Conservation (phyloP, 2,113 vertebrate species). For the Leptodactylus fuscus region DNA sequence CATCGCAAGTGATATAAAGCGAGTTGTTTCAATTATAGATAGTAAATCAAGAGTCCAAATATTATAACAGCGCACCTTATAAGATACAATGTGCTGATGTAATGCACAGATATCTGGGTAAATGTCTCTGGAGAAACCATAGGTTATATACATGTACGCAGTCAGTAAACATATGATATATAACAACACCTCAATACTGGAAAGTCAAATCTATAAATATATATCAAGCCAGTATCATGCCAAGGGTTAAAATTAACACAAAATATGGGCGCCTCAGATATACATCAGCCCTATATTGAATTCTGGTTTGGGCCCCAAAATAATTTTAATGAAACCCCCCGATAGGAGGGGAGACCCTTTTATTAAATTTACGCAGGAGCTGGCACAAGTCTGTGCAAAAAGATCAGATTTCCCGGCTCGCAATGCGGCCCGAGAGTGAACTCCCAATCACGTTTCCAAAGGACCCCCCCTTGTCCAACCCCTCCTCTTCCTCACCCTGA, state of each 20-base stretch:
- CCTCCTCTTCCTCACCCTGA: slow-evolving; percentile 58
- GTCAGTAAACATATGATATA: too few species aligned
- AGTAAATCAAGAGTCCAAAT: too few species aligned
- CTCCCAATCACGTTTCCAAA: slow-evolving; percentile 59
- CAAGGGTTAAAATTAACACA: slow-evolving; percentile 33
- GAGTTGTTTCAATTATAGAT: too few species aligned
- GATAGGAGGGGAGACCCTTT: slow-evolving; percentile 57
- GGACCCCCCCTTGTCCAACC: slow-evolving; percentile 41
- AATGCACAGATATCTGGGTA: neutral
- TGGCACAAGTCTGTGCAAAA: slow-evolving; percentile 54
- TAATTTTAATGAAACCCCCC: slow-evolving; percentile 59
- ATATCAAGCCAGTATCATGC: neutral
- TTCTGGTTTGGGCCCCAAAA: slow-evolving; percentile 57
- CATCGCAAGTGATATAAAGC: too few species aligned
- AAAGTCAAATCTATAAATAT: neutral
- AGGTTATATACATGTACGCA: too few species aligned
- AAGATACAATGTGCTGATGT: neutral
- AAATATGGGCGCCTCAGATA: slow-evolving; percentile 53
- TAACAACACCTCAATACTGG: neutral
- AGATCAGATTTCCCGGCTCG: slow-evolving; percentile 57
- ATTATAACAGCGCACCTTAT: neutral
- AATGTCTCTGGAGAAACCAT: neutral
- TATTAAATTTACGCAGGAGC: slow-evolving; percentile 59
- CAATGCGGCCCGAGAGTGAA: slow-evolving; percentile 56
- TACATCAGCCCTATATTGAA: slow-evolving; percentile 56